Base-by-base conservation (phyloP, 2,888 invertebrate species). In the Peribatodes rhomboidaria region DNA sequence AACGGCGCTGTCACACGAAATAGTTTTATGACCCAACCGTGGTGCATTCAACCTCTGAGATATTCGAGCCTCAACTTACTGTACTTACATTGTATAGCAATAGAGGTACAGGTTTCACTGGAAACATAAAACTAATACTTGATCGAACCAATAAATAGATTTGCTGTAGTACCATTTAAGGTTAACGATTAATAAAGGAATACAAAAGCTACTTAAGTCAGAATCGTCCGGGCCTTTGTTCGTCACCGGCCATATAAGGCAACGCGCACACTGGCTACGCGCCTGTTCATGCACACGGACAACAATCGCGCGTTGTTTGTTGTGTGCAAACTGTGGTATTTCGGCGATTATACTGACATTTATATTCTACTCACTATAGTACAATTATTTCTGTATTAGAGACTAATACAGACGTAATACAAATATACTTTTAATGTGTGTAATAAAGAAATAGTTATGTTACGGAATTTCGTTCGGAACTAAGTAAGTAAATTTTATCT, bases 201-300 rank as follows among this genome's bases (percentile, higher is more conserved):
- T 35, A 61, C 50, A 61, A 56, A 56, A 20, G 50, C 50, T 57
- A 57, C 52, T 62, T 62, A 57, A 62, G 56, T 62, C 37, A 52
- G 56, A 14, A 13, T 9, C 35, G 61, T 31, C n/a, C 33, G 31
- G 37, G 13, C 52, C 62, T 57, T 57, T 56, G 62, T 62, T 56
- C 44, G 44, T 46, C 44, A 13, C 22, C 41, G 31, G 18, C 61
- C 52, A 14, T 52, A 62, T 52, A 62, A 52, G 62, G 62, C 56
- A 44, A 10, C 13, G 18, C 52, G 13, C 62, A 46, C 61, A 55
- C 47, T 14, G 0, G 41, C 49, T 2, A 10, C 14, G n/a, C 0
- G n/a, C n/a, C n/a, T 14, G 14, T 13, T 6, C 41, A 41, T 14
- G 13, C 27, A 14, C 47, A 14, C 27, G 27, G 27, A 9, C 47